Percentiles rank a stretch among this genome's conserved stretches.
These are phyloP conservation scores for Rousettus madagascariensis DNA, from an alignment of 2,797 vertebrate genomes.

Conservation along the genomic window DNA sequence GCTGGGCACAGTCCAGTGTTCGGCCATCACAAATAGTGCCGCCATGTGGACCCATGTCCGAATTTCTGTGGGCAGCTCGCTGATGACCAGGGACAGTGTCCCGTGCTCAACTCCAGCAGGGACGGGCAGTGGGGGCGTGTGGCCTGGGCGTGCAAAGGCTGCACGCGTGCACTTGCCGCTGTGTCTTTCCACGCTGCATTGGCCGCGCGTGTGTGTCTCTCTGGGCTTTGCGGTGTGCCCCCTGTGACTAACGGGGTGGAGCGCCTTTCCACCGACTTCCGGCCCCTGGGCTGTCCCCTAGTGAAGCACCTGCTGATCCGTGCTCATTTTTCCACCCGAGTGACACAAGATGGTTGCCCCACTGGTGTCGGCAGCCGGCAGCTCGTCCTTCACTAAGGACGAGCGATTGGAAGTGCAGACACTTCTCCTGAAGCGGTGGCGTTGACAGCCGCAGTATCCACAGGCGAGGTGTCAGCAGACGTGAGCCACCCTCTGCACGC, in stretches of 20 bases:
- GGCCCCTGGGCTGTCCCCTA: fast-evolving
- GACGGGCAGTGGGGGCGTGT: too few species aligned
- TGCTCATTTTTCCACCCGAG: too few species aligned
- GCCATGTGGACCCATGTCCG: neutral
- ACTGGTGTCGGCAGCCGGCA: neutral
- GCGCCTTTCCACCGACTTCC: fast-evolving
- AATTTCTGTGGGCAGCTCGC: fast-evolving
- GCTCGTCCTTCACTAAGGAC: neutral
- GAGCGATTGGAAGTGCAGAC: neutral
- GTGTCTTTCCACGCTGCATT: neutral
- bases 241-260: fast-evolving
- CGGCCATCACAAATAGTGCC: neutral
- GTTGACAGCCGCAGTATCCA: too few species aligned
- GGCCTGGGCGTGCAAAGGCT: neutral
- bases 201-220: neutral
- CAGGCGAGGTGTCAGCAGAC: neutral
- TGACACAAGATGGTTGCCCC: too few species aligned
- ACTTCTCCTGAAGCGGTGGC: neutral
- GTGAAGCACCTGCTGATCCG: neutral
- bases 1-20: neutral
- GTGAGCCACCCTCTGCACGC: neutral
- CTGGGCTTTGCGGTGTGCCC: neutral
- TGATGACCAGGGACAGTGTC: neutral
- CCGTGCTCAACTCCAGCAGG: neutral
- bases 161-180: fast-evolving